Evolutionary conservation across 2,888 invertebrate species (phyloP).

Genomic region (Allolobophora icterica): DNA sequence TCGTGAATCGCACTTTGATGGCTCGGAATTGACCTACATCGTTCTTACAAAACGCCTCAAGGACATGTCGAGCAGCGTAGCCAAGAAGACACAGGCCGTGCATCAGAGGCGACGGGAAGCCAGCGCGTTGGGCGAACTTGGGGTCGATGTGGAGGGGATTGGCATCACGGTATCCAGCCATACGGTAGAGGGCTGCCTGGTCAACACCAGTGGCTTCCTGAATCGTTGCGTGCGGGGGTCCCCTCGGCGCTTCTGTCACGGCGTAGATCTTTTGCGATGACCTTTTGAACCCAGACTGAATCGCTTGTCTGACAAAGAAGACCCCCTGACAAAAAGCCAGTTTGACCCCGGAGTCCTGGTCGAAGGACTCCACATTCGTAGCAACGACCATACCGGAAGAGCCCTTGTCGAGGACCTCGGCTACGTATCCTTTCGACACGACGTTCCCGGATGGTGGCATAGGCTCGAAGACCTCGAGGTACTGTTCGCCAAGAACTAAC

Average conservation of each 20-base stretch:
- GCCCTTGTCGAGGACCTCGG: slow-evolving; percentile 15
- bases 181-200: not conserved
- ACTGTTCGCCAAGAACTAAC: slow-evolving; percentile 13
- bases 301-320: not conserved
- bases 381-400: not conserved
- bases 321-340: not conserved
- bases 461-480: slow-evolving; percentile 12
- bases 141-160: slow-evolving; percentile 12
- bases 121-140: not conserved
- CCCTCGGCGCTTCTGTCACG: not conserved
- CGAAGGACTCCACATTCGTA: not conserved
- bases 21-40: not conserved
- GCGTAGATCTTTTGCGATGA: not conserved
- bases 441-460: not conserved
- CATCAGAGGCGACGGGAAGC: not conserved
- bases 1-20: slow-evolving; percentile 2
- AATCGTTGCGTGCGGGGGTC: not conserved
- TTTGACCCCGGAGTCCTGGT: not conserved
- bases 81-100: not conserved
- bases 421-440: not conserved
- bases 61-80: not conserved
- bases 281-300: not conserved
- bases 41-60: not conserved
- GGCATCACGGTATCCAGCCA: not conserved
- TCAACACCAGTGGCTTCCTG: not conserved